Percentiles rank a stretch among this genome's conserved stretches.
Evolutionary conservation across 1,140 invertebrate genomes (phyloP).

Genomic region (Bombus vancouverensis): DNA sequence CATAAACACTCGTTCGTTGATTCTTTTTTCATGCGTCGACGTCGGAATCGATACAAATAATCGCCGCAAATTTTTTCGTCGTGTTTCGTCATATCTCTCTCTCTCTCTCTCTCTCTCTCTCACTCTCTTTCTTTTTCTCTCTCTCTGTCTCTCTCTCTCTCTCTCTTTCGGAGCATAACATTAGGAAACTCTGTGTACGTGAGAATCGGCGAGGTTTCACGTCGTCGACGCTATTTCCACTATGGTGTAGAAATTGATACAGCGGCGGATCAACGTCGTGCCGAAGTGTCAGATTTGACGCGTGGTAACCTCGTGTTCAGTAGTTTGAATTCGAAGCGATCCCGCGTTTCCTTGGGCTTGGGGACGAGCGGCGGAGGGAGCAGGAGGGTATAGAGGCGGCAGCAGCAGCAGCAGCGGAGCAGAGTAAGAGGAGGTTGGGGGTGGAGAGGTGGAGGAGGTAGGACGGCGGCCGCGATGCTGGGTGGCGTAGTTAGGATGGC

Average conservation of each 20-base stretch:
- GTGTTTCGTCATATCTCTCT: background rate
- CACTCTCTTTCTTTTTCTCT: too few relatives aligned
- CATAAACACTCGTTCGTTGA: background rate
- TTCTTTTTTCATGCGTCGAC: background rate
- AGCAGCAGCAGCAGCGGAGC: background rate
- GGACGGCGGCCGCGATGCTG: slow-evolving; percentile 49
- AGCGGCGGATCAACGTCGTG: slow-evolving; percentile 48
- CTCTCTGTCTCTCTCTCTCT: too few relatives aligned
- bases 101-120: too few relatives aligned
- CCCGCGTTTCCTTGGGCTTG: slow-evolving; percentile 82
- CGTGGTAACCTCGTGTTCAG: slow-evolving; percentile 83
- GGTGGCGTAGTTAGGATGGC: slow-evolving; percentile 48
- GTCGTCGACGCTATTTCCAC: background rate
- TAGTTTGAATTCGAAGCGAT: slow-evolving; percentile 83
- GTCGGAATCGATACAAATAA: background rate
- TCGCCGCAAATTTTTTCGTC: too few relatives aligned
- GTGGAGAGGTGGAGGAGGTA: slow-evolving; percentile 19
- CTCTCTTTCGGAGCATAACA: too few relatives aligned
- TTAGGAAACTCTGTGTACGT: background rate
- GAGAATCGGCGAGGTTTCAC: background rate
- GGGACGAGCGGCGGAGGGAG: slow-evolving; percentile 51
- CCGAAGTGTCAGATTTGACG: slow-evolving; percentile 82
- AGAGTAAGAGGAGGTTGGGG: background rate
- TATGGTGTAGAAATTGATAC: slow-evolving; percentile 3
- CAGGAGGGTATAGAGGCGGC: slow-evolving; percentile 47